These are phyloP conservation scores for Chaetodon trifascialis DNA, from an alignment of 2,113 vertebrate genomes.

Conservation along the genomic window DNA sequence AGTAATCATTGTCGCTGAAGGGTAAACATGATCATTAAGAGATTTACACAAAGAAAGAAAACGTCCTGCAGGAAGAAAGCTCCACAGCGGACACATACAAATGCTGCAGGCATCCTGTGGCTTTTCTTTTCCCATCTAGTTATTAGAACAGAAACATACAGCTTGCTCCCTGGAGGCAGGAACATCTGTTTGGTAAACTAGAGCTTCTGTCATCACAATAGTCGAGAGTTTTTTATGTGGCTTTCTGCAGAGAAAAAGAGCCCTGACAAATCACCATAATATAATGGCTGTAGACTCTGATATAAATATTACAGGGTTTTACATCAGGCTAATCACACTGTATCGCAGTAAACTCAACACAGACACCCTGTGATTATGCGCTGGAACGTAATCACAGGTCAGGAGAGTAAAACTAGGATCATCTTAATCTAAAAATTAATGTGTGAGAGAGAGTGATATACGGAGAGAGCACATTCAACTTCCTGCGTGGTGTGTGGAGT, in stretches of 20 bases:
- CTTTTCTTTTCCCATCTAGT: neutral
- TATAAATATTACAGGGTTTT: constrained; percentile 23
- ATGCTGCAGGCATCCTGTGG: constrained; percentile 24
- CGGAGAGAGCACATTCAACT: neutral
- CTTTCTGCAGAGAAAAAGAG: neutral
- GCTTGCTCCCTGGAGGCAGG: constrained; percentile 4
- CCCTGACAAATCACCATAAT: neutral
- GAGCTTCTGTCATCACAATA: neutral
- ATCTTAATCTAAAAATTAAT: neutral
- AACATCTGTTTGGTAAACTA: constrained; percentile 18
- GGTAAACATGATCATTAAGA: constrained; percentile 60
- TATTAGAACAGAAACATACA: constrained; percentile 29
- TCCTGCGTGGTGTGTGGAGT: neutral
- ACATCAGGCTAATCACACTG: constrained; percentile 20
- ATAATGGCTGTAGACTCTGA: neutral
- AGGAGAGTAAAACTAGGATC: constrained; percentile 5
- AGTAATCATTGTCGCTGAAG: constrained; percentile 38
- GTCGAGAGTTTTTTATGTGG: neutral
- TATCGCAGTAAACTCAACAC: neutral
- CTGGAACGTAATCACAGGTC: constrained; percentile 29
- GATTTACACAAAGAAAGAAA: constrained; percentile 35
- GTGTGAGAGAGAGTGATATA: neutral
- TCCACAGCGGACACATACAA: neutral
- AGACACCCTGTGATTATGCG: constrained; percentile 19
- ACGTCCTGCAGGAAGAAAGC: neutral